Conservation (phyloP, 1,140 invertebrate species). For the Steinernema khuongi region DNA sequence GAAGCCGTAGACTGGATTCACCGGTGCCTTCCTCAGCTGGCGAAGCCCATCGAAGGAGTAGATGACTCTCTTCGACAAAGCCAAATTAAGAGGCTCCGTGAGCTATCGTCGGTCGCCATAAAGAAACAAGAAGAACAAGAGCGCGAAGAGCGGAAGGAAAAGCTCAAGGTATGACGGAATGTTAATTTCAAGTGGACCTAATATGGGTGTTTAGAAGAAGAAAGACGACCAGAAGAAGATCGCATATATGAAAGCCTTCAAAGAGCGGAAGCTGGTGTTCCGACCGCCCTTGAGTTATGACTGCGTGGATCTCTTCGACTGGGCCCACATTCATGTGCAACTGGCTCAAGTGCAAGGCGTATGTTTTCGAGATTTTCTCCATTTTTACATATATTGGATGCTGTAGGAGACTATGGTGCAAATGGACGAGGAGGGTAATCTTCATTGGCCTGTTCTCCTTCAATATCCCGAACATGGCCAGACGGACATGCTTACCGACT, state of each 20-base stretch:
- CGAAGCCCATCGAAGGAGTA: not conserved
- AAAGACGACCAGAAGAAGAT: slow-evolving; percentile 7
- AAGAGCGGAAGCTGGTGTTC: slow-evolving; percentile 8
- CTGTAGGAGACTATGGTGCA: slow-evolving; percentile 19
- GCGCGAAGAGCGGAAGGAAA: slow-evolving; percentile 9
- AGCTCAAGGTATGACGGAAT: not conserved
- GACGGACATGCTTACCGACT: slow-evolving; percentile 16
- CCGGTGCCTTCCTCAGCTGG: not conserved
- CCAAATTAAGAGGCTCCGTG: not conserved
- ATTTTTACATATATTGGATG: not conserved
- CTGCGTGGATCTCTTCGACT: slow-evolving; percentile 1
- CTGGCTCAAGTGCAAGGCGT: not conserved
- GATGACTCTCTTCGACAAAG: not conserved
- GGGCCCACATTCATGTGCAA: not conserved
- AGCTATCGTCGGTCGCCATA: not conserved
- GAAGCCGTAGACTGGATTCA: not conserved
- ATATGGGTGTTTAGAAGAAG: slow-evolving; percentile 2
- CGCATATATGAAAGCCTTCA: not conserved
- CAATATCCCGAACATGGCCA: slow-evolving; percentile 20
- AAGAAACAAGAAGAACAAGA: slow-evolving; percentile 12
- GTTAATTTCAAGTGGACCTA: not conserved
- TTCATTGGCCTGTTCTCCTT: slow-evolving; percentile 8
- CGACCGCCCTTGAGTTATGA: not conserved
- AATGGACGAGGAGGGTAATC: not conserved
- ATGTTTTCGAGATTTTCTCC: not conserved